phyloP scores from a whole-genome alignment of 2,113 vertebrate species.

The Zeus faber region DNA sequence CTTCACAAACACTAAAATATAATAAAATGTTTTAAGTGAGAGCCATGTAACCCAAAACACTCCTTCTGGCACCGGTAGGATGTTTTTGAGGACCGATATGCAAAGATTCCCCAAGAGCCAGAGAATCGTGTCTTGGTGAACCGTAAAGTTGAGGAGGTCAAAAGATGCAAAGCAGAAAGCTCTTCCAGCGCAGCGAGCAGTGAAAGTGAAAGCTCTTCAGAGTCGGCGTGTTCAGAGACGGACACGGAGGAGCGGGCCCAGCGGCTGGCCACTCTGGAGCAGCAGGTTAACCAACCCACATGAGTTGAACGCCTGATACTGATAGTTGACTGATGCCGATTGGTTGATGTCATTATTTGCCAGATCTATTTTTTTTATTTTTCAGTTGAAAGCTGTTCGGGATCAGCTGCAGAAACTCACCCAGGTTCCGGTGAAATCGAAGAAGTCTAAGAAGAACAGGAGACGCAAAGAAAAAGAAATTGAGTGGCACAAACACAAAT shows the following conservation, averaged over 20 bases:
- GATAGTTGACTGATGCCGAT: too few species aligned
- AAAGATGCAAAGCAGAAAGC: constrained; percentile 27
- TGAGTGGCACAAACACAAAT: constrained; percentile 53
- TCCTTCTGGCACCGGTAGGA: constrained; percentile 70
- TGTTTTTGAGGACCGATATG: constrained; percentile 86
- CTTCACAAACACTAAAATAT: background rate
- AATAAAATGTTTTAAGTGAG: background rate
- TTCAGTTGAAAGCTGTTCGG: constrained; percentile 81
- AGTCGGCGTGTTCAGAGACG: constrained; percentile 67
- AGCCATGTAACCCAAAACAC: too few species aligned
- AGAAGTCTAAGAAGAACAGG: constrained; percentile 78
- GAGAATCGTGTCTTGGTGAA: constrained; percentile 1
- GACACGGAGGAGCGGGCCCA: constrained; percentile 60
- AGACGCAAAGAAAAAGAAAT: constrained; percentile 54
- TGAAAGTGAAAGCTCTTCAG: constrained; percentile 70
- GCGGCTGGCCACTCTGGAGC: constrained; percentile 74
- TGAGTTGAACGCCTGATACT: too few species aligned
- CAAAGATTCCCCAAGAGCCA: constrained; percentile 79
- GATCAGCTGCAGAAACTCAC: constrained; percentile 79
- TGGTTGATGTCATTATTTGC: too few species aligned
- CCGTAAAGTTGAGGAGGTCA: constrained; percentile 11
- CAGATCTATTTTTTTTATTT: too few species aligned
- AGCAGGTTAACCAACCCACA: constrained; percentile 80
- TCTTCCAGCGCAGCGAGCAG: constrained; percentile 64
- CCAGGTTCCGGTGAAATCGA: constrained; percentile 71